Base-by-base conservation (phyloP, 2,113 vertebrate species). In the Andinoacara biseriatus region DNA sequence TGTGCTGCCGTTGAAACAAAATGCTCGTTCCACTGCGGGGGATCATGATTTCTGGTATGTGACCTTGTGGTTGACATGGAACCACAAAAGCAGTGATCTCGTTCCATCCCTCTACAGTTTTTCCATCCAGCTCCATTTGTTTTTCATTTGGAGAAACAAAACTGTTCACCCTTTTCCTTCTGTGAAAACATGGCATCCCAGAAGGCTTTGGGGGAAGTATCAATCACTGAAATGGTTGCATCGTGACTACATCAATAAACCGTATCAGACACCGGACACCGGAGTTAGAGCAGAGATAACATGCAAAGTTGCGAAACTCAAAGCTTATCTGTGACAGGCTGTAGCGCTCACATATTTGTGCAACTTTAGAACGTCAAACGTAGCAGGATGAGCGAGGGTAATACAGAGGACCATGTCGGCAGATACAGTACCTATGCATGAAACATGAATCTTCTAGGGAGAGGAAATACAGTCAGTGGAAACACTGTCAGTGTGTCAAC, bases 121-220 rank as follows among this genome's bases (percentile, higher is more conserved):
- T 91, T 93, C 93, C 92, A 92, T 91, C 76, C 63, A 90, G 65
- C 83, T 81, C 88, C 87, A 91, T 93, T 94, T 93, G 90, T 93
- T 94, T 93, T 93, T 91, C 88, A 94, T 95, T 93, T 87, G 56
- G 76, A 92, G 88, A 87, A 94, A 91, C 87, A 93, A 87, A 94
- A 94, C 78, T 86, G 81, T 89, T 93, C 90, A 89, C 92, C 83
- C 87, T 90, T 90, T 83, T 92, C 86, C 86, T 85, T 54, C 91
- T 95, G 92, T 95, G 74, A 95, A 95, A 94, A 94, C 91, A 94
- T 58, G 81, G 76, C 88, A 85, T 93, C 94, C 92, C 93, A 93
- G 80, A 92, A 91, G 91, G 85, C 88, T 88, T 84, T 83, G 87
- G 46, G 74, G 86, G 90, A 91, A 92, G 81, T 90, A 94, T 95